Evolutionary conservation across 92 coral and sea anemone genomes (phyloP).

Genomic region (Parazoanthus swiftii): DNA sequence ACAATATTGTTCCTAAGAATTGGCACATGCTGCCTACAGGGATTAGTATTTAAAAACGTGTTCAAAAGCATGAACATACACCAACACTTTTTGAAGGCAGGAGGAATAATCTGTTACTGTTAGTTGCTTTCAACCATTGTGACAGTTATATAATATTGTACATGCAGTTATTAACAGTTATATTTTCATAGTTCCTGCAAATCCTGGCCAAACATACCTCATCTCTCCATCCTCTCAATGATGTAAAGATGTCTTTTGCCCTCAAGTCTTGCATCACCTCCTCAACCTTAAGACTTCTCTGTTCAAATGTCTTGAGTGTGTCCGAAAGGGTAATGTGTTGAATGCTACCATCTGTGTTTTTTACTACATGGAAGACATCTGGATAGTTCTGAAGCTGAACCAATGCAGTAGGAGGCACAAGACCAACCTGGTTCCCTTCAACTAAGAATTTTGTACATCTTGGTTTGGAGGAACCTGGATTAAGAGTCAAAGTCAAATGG

Average conservation of each 20-base stretch:
- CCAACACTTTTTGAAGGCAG: no score
- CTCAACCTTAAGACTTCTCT: slow-evolving; percentile 69
- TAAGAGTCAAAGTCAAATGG: background rate
- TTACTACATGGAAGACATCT: slow-evolving; percentile 60
- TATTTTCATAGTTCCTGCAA: no score
- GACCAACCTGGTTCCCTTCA: slow-evolving; percentile 78
- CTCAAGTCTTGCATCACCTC: slow-evolving; percentile 83
- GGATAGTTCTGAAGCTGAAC: slow-evolving; percentile 57
- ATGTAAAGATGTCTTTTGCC: slow-evolving; percentile 56
- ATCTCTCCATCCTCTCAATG: slow-evolving; percentile 93
- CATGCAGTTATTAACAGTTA: no score
- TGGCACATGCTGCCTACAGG: no score
- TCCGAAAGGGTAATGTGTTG: slow-evolving; percentile 61
- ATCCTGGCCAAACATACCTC: slow-evolving; percentile 56
- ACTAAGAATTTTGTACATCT: slow-evolving; percentile 76
- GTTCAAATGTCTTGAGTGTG: slow-evolving; percentile 67
- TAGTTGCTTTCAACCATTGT: no score
- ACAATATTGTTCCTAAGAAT: no score
- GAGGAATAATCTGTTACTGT: no score
- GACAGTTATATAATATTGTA: no score
- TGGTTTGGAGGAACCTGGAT: slow-evolving; percentile 72
- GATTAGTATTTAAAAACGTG: no score
- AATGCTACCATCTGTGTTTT: slow-evolving; percentile 46
- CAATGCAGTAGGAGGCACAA: slow-evolving; percentile 68
- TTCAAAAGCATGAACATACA: no score